These are phyloP conservation scores for Sphyrna mokarran DNA, from an alignment of 2,113 vertebrate genomes.

Conservation along the genomic window DNA sequence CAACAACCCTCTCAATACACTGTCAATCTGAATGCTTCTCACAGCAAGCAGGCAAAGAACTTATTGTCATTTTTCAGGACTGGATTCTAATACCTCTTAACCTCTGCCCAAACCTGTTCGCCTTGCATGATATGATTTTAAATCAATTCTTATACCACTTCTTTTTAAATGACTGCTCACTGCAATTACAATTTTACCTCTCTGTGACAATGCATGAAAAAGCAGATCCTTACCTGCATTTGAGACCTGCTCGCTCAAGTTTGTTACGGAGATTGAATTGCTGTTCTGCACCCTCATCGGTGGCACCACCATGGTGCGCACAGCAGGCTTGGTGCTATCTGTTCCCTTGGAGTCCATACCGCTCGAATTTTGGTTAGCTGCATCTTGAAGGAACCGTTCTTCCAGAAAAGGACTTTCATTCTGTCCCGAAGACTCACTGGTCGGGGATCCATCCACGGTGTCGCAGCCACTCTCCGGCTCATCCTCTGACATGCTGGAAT, in stretches of 20 bases:
- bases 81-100: neutral
- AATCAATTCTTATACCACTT: neutral
- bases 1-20: neutral
- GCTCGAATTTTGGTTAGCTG: slow-evolving; percentile 66
- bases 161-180: neutral
- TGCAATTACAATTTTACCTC: neutral
- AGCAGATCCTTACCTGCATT: slow-evolving; percentile 62
- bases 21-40: neutral
- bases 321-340: slow-evolving; percentile 68
- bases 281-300: slow-evolving; percentile 76
- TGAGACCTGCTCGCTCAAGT: slow-evolving; percentile 52
- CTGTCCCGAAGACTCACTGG: slow-evolving; percentile 76
- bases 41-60: neutral
- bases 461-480: slow-evolving; percentile 91
- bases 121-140: neutral
- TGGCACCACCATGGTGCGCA: slow-evolving; percentile 83
- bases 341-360: slow-evolving; percentile 55
- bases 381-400: slow-evolving; percentile 66
- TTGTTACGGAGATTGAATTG: slow-evolving; percentile 54
- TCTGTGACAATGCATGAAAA: slow-evolving; percentile 1
- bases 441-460: slow-evolving; percentile 81
- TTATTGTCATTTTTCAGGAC: neutral
- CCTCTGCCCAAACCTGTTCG: neutral
- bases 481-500: slow-evolving; percentile 83
- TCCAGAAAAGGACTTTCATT: slow-evolving; percentile 74